Evolutionary conservation across 2,797 vertebrate genomes (phyloP).

Genomic region (Cirrhinus mrigala): DNA sequence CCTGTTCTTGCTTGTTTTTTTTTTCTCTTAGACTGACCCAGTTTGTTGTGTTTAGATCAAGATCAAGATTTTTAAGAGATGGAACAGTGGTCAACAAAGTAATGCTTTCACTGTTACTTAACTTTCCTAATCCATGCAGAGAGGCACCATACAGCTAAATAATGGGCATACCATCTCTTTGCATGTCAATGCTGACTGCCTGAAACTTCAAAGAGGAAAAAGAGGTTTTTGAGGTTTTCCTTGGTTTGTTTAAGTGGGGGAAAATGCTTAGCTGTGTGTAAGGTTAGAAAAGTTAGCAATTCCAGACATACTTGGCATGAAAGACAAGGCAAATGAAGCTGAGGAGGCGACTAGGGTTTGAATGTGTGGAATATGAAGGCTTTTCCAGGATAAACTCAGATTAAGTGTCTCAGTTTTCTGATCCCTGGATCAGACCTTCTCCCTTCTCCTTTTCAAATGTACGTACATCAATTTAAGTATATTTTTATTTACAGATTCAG

Average conservation of each 20-base stretch:
- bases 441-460: background rate
- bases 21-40: slow-evolving; percentile 56
- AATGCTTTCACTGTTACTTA: background rate
- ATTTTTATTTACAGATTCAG: background rate
- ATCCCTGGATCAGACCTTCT: background rate
- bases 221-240: background rate
- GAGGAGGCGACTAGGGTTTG: slow-evolving; percentile 2
- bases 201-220: slow-evolving; percentile 16
- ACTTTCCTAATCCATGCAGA: background rate
- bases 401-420: slow-evolving; percentile 29
- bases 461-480: background rate
- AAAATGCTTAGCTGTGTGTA: slow-evolving; percentile 43
- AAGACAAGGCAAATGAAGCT: slow-evolving; percentile 12
- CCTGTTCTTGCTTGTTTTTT: slow-evolving; percentile 10
- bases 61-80: slow-evolving; percentile 35
- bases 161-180: background rate
- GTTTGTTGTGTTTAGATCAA: slow-evolving; percentile 63
- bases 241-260: slow-evolving; percentile 43
- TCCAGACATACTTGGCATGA: slow-evolving; percentile 39
- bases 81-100: background rate
- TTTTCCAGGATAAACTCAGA: slow-evolving; percentile 25
- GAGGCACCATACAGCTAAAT: background rate
- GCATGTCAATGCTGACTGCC: background rate
- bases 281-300: slow-evolving; percentile 32
- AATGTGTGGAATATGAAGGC: slow-evolving; percentile 27